Conservation (phyloP, 1,140 invertebrate species). For the Antheraea pernyi region DNA sequence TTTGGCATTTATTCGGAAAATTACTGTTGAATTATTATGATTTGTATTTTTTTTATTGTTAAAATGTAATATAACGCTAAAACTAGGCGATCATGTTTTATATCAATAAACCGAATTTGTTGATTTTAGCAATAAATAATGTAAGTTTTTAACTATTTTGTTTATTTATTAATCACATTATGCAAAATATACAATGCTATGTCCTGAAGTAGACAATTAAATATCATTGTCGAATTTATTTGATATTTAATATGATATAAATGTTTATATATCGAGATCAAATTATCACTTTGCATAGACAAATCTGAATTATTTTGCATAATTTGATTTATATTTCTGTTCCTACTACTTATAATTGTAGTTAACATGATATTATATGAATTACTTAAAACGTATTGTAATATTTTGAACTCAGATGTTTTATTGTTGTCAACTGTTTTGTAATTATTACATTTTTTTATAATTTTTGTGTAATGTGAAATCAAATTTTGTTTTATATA, state of each 20-base stretch:
- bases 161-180: neutral
- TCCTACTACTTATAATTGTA: neutral
- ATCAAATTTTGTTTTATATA: no score
- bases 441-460: no score
- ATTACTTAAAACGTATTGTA: neutral
- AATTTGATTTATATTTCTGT: neutral
- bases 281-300: neutral
- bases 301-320: neutral
- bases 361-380: neutral
- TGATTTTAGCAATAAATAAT: neutral
- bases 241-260: no score
- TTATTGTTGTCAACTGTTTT: neutral
- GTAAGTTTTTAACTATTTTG: neutral
- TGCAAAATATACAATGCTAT: neutral
- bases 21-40: neutral
- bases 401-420: neutral
- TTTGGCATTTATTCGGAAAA: neutral
- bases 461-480: no score
- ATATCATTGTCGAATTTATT: no score
- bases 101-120: neutral
- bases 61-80: no score
- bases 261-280: no score
- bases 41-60: no score
- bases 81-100: no score
- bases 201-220: no score